phyloP scores from a whole-genome alignment of 2,113 vertebrate genomes.

The Coptodon rendalli region DNA sequence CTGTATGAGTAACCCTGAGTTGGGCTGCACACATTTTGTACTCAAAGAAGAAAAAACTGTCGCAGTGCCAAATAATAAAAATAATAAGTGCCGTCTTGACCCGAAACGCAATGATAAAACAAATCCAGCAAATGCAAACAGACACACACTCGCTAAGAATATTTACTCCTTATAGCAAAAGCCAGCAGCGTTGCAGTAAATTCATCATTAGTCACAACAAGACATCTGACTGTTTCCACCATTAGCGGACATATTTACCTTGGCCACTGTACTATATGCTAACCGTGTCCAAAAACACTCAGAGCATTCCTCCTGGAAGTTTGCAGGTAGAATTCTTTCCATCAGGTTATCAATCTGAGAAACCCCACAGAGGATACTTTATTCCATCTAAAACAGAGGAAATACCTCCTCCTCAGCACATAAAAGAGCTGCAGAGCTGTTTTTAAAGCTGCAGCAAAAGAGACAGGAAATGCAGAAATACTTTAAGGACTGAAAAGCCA shows the following conservation, averaged over 20 bases:
- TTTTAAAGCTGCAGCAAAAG: neutral
- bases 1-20: neutral
- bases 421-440: neutral
- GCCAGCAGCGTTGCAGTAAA: conserved; percentile 26
- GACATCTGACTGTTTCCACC: conserved; percentile 37
- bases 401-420: neutral
- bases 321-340: conserved; percentile 33
- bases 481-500: neutral
- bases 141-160: neutral
- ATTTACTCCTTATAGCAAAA: neutral
- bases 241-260: conserved; percentile 38
- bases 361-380: neutral
- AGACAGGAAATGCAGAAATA: neutral
- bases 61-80: neutral
- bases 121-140: neutral
- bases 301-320: conserved; percentile 9
- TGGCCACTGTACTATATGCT: conserved; percentile 2
- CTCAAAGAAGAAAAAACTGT: neutral
- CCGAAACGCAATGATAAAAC: neutral
- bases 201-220: conserved; percentile 7
- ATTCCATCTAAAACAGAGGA: conserved; percentile 12
- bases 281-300: conserved; percentile 14
- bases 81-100: neutral
- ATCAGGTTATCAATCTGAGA: neutral
- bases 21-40: neutral